Percentiles rank a stretch among this genome's conserved stretches.
Conservation (phyloP, 2,888 invertebrate species). For the Beris morrisii region DNA sequence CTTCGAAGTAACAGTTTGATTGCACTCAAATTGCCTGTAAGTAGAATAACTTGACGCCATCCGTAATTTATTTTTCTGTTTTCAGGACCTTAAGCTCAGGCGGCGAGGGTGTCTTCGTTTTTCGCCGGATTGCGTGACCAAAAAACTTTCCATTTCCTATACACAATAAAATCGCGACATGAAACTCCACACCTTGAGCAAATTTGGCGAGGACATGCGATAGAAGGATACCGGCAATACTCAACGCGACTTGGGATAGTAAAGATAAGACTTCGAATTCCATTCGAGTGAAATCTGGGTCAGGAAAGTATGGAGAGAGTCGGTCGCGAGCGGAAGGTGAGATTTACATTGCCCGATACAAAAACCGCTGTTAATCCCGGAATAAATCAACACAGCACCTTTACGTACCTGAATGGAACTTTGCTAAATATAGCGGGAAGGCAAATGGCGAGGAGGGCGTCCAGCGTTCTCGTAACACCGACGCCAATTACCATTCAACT, state of each 20-base stretch:
- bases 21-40: slow-evolving; percentile 25
- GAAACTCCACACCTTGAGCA: slow-evolving; percentile 15
- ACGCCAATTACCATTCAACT: slow-evolving; percentile 1
- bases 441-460: neutral
- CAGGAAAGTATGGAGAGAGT: slow-evolving; percentile 7
- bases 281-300: neutral
- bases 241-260: neutral
- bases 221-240: neutral
- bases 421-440: neutral
- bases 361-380: neutral
- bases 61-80: slow-evolving; percentile 17
- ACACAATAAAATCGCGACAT: neutral
- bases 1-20: slow-evolving; percentile 24
- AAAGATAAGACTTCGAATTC: neutral
- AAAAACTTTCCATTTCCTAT: slow-evolving; percentile 10
- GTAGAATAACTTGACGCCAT: slow-evolving; percentile 17
- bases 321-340: slow-evolving; percentile 21
- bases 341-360: slow-evolving; percentile 21
- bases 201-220: slow-evolving; percentile 27
- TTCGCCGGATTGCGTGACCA: slow-evolving; percentile 16
- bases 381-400: slow-evolving; percentile 1
- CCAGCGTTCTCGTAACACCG: neutral
- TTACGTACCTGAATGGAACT: slow-evolving; percentile 5
- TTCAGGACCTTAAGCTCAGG: neutral
- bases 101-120: neutral